Percentiles rank a stretch among this genome's conserved stretches.
These are phyloP conservation scores for Hapalemur alaotrensis DNA, from an alignment of 2,797 vertebrate genomes.

Conservation along the genomic window DNA sequence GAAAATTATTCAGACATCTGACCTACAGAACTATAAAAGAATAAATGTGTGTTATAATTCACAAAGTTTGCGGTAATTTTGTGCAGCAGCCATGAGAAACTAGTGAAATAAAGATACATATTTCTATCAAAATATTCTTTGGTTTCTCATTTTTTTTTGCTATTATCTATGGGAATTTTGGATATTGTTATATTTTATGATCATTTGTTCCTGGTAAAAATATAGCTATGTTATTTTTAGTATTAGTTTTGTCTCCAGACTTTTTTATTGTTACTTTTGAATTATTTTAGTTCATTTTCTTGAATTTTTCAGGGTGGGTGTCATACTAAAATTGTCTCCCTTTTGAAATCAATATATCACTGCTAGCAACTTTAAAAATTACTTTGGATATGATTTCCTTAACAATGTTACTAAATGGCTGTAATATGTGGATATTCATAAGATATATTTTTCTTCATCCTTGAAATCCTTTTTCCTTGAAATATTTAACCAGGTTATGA, in stretches of 20 bases:
- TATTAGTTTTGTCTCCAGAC: neutral
- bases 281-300: neutral
- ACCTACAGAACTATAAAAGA: neutral
- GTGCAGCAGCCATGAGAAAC: neutral
- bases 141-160: neutral
- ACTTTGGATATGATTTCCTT: neutral
- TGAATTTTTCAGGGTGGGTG: neutral
- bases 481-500: neutral
- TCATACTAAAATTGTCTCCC: neutral
- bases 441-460: neutral
- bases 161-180: neutral
- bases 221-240: neutral
- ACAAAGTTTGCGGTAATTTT: neutral
- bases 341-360: neutral
- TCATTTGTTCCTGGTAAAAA: neutral
- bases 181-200: neutral
- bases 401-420: neutral
- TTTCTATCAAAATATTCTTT: neutral
- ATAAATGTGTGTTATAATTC: neutral
- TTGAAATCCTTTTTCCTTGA: neutral
- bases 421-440: too few relatives aligned
- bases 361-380: neutral
- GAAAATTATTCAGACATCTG: neutral
- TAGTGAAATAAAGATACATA: neutral
- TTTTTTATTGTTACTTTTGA: neutral